These are phyloP conservation scores for Pollenia labialis DNA, from an alignment of 2,888 invertebrate genomes.

Conservation along the genomic window DNA sequence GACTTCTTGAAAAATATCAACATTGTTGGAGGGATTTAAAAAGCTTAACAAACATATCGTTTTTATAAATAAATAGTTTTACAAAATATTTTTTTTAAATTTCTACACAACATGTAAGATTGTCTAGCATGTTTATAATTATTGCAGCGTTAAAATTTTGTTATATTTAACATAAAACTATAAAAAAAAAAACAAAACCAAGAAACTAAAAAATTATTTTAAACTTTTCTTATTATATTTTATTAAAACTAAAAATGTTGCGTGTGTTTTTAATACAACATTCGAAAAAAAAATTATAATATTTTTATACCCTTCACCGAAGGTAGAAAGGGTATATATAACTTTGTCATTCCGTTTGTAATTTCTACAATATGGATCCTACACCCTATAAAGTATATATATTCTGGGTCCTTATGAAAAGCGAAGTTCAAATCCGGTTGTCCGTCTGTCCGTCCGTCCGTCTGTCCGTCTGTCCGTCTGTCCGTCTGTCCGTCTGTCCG, in stretches of 20 bases:
- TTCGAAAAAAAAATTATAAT: constrained; percentile 19
- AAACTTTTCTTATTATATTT: constrained; percentile 20
- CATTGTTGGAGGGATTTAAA: neutral
- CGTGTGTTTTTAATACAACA: constrained; percentile 46
- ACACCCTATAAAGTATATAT: too few species aligned
- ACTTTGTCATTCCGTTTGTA: too few species aligned
- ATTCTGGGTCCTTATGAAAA: too few species aligned
- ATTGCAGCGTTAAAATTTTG: constrained; percentile 63
- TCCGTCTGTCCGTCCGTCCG: too few species aligned
- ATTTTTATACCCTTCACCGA: too few species aligned
- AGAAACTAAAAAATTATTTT: neutral
- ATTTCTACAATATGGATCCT: too few species aligned
- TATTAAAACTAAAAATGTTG: constrained; percentile 46
- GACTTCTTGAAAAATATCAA: constrained; percentile 44
- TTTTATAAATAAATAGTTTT: constrained; percentile 29
- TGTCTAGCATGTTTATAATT: constrained; percentile 35
- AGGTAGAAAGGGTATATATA: too few species aligned
- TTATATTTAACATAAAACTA: constrained; percentile 39
- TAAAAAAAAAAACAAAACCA: constrained; percentile 24
- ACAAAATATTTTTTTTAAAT: constrained; percentile 1
- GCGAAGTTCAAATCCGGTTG: too few species aligned
- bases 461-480: too few species aligned
- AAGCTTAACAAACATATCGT: constrained; percentile 13
- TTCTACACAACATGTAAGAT: neutral
- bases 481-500: too few species aligned